Percentiles rank a stretch among this genome's conserved stretches.
Conservation (phyloP, 2,113 vertebrate species). For the Oenanthe melanoleuca region DNA sequence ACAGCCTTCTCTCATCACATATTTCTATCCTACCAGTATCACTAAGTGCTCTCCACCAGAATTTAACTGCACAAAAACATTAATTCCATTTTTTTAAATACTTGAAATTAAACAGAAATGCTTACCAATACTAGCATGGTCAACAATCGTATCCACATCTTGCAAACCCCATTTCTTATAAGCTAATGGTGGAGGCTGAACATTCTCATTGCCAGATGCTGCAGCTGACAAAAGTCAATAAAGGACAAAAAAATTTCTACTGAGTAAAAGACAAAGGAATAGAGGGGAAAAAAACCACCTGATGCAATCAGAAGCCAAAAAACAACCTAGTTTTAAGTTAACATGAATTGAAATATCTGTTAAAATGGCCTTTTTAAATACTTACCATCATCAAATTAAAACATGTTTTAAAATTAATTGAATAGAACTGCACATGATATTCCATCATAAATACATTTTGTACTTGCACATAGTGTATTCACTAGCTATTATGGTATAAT, state of each 20-base stretch:
- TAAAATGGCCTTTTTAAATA: not conserved
- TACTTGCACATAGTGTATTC: not conserved
- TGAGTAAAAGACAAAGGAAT: not conserved
- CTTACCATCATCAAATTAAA: not conserved
- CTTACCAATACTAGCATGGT: conserved; percentile 96
- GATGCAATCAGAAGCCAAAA: not conserved
- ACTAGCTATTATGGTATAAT: not conserved
- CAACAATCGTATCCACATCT: conserved; percentile 90
- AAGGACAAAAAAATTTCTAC: conserved; percentile 4
- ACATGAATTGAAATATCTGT: not conserved
- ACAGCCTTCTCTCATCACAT: not conserved
- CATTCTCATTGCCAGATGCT: conserved; percentile 92
- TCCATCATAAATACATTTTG: not conserved
- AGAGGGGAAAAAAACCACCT: rapidly evolving
- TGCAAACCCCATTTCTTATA: conserved; percentile 99
- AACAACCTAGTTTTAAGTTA: not conserved
- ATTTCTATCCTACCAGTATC: not conserved
- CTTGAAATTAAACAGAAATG: not conserved
- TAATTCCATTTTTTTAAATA: not conserved
- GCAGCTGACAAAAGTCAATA: conserved; percentile 79
- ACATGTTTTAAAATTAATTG: not conserved
- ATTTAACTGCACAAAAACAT: not conserved
- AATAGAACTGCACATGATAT: not conserved
- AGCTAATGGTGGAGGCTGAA: conserved; percentile 93
- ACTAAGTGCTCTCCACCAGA: not conserved